phyloP scores from a whole-genome alignment of 2,797 vertebrate species.

The Poecilia wingei region DNA sequence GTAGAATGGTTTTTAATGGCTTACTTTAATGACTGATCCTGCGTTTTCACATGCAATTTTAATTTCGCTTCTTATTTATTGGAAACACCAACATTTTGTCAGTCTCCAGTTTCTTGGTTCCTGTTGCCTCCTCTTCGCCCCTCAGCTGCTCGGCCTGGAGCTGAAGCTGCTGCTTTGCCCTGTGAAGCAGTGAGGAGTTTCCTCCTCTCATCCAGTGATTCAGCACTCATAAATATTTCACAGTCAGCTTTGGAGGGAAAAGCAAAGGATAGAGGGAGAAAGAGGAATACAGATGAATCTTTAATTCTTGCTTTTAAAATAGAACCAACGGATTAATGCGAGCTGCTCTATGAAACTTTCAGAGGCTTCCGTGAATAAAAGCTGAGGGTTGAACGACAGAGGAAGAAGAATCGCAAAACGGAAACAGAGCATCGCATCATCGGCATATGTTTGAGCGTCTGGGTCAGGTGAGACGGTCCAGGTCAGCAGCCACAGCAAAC shows the following conservation, averaged over 20 bases:
- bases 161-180: slow-evolving; percentile 4
- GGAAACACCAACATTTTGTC: neutral
- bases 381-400: slow-evolving; percentile 21
- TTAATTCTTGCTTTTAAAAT: slow-evolving; percentile 76
- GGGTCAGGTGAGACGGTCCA: neutral
- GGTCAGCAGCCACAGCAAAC: no score
- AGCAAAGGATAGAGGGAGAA: neutral
- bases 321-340: slow-evolving; percentile 66
- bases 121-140: neutral
- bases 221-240: slow-evolving; percentile 79
- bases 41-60: no score
- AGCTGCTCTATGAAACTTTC: slow-evolving; percentile 65
- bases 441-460: neutral
- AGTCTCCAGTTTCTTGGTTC: neutral
- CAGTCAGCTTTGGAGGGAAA: slow-evolving; percentile 26
- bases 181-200: slow-evolving; percentile 30
- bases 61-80: no score
- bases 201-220: slow-evolving; percentile 67
- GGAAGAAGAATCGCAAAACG: neutral
- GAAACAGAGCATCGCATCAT: neutral
- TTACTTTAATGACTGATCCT: no score
- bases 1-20: no score
- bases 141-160: neutral
- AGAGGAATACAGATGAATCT: slow-evolving; percentile 59
- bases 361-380: slow-evolving; percentile 52